A percentile compares a stretch with the other conserved stretches of the same genome.
These are phyloP conservation scores for Nesometra sesokonis DNA, from an alignment of 35 echinoderm and acorn worm genomes.

Conservation along the genomic window DNA sequence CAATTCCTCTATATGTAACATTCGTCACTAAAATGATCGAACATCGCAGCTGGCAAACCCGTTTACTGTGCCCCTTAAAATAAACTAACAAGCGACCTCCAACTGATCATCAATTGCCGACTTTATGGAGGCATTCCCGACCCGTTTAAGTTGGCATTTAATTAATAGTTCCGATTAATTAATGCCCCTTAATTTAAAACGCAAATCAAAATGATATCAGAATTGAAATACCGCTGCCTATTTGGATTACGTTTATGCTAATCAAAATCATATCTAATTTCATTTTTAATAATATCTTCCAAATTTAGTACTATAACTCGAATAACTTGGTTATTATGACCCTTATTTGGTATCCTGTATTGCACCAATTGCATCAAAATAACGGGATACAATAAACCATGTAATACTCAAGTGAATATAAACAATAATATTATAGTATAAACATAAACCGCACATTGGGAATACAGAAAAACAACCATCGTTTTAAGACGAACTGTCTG, in stretches of 20 bases:
- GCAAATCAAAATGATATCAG: neutral
- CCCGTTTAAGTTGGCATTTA: neutral
- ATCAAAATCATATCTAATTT: neutral
- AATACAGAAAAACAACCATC: too few relatives aligned
- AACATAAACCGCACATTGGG: too few relatives aligned
- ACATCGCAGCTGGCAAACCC: neutral
- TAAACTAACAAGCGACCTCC: neutral
- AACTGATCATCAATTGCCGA: neutral
- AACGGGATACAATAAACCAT: too few relatives aligned
- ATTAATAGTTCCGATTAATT: neutral
- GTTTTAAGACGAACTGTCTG: too few relatives aligned
- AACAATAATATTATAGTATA: too few relatives aligned
- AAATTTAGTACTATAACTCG: neutral
- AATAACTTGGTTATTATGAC: neutral
- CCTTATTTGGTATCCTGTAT: too few relatives aligned
- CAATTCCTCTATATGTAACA: neutral
- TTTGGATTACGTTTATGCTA: neutral
- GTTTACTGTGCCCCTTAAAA: neutral
- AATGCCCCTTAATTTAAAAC: neutral
- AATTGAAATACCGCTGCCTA: neutral
- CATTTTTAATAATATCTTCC: neutral
- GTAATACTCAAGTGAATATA: too few relatives aligned
- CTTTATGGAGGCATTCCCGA: neutral
- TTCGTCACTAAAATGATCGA: neutral
- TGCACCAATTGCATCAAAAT: too few relatives aligned